Evolutionary conservation across 2,888 invertebrate genomes (phyloP).

Genomic region (Alloplasta piceator): DNA sequence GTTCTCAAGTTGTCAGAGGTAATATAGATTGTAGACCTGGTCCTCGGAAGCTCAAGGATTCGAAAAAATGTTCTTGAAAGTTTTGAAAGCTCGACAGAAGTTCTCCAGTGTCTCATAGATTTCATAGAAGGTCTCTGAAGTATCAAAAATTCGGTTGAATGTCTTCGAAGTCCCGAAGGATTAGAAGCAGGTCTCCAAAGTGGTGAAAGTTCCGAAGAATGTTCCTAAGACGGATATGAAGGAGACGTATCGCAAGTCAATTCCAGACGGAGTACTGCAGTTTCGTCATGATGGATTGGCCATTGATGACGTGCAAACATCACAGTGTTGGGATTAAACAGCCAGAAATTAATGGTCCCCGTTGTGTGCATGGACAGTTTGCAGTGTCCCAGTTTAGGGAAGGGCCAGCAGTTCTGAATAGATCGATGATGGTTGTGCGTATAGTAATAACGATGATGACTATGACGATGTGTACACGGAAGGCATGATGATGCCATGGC

Average conservation of each 20-base stretch:
- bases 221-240: no score
- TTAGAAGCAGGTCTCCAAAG: no score
- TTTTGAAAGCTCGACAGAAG: no score
- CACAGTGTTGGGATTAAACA: not conserved
- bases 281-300: not conserved
- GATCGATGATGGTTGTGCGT: conserved; percentile 31
- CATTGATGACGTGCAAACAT: not conserved
- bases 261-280: not conserved
- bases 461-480: conserved; percentile 21
- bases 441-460: conserved; percentile 55
- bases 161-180: no score
- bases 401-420: conserved; percentile 29
- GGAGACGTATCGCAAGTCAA: not conserved
- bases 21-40: no score
- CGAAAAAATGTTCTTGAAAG: no score
- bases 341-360: not conserved
- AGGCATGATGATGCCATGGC: conserved; percentile 51
- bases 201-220: no score
- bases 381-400: not conserved
- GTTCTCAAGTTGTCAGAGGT: no score
- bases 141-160: no score
- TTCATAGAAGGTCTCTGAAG: no score
- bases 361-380: not conserved
- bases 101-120: no score
- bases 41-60: no score